A percentile compares a stretch with the other conserved stretches of the same genome.
phyloP scores from a whole-genome alignment of 2,797 vertebrate genomes.

The Sarcoramphus papa region DNA sequence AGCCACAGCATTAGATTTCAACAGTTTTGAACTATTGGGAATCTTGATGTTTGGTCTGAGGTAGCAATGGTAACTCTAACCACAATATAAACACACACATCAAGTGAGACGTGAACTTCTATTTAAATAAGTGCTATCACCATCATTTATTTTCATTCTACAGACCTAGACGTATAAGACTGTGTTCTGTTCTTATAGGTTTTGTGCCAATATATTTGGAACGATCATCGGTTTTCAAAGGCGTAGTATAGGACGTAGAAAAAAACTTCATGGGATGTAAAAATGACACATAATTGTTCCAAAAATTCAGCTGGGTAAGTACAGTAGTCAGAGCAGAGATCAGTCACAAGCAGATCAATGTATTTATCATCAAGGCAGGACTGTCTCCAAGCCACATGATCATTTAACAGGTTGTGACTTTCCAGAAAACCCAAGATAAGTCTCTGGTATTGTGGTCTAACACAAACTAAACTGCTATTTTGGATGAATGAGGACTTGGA shows the following conservation, averaged over 20 bases:
- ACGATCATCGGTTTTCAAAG: not conserved
- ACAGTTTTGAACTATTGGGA: not conserved
- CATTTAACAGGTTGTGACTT: not conserved
- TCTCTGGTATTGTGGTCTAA: not conserved
- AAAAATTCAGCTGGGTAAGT: not conserved
- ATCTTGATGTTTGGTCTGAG: not conserved
- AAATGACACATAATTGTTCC: not conserved
- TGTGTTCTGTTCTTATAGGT: not conserved
- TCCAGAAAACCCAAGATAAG: not conserved
- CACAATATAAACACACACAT: not conserved
- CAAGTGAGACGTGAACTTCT: not conserved
- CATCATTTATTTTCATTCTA: not conserved
- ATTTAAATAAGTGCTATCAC: not conserved
- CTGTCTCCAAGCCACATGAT: not conserved
- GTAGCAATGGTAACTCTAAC: not conserved
- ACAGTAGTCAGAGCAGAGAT: not conserved
- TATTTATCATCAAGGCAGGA: not conserved
- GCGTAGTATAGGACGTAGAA: not conserved
- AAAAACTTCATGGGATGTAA: not conserved
- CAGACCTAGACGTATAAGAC: not conserved
- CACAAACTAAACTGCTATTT: not conserved
- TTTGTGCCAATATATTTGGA: not conserved
- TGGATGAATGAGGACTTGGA: not conserved
- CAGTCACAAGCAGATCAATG: not conserved
- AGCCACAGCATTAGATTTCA: not conserved